Conservation (phyloP, 2,113 vertebrate species). For the Bambusicola thoracicus region DNA sequence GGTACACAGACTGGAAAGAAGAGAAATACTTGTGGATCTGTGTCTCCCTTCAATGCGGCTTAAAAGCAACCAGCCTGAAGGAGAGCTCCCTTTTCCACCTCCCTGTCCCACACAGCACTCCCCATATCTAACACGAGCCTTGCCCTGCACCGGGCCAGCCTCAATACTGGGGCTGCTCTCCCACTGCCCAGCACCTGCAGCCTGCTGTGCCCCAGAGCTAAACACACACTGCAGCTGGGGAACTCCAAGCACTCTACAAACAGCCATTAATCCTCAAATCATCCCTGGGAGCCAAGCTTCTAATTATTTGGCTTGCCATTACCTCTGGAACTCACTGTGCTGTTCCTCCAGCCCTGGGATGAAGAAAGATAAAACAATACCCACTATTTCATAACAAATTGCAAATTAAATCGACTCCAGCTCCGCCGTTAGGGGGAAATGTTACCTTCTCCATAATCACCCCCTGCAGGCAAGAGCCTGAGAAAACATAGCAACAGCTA, state of each 20-base stretch:
- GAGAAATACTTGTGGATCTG: not conserved
- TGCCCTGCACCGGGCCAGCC: not conserved
- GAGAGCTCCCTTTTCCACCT: not conserved
- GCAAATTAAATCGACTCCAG: constrained; percentile 19
- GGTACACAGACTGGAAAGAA: not conserved
- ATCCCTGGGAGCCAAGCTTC: not conserved
- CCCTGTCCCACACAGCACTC: not conserved
- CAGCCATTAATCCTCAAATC: constrained; percentile 39
- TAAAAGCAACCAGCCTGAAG: not conserved
- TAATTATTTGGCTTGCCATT: constrained; percentile 19
- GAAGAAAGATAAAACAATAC: constrained; percentile 36
- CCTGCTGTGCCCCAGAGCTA: not conserved
- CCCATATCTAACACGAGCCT: not conserved
- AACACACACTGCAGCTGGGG: not conserved
- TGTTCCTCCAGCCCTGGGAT: not conserved
- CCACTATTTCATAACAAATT: constrained; percentile 38
- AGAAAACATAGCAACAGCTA: not conserved
- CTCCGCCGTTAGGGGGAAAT: not conserved
- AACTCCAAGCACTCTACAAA: constrained; percentile 20
- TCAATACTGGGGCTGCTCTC: not conserved
- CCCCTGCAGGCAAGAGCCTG: not conserved
- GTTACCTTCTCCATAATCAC: constrained; percentile 28
- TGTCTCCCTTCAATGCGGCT: not conserved
- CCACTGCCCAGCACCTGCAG: not conserved
- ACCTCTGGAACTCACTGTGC: constrained; percentile 9